A percentile compares a stretch with the other conserved stretches of the same genome.
These are phyloP conservation scores for Dicrostonyx torquatus DNA, from an alignment of 2,797 vertebrate species.

Conservation along the genomic window DNA sequence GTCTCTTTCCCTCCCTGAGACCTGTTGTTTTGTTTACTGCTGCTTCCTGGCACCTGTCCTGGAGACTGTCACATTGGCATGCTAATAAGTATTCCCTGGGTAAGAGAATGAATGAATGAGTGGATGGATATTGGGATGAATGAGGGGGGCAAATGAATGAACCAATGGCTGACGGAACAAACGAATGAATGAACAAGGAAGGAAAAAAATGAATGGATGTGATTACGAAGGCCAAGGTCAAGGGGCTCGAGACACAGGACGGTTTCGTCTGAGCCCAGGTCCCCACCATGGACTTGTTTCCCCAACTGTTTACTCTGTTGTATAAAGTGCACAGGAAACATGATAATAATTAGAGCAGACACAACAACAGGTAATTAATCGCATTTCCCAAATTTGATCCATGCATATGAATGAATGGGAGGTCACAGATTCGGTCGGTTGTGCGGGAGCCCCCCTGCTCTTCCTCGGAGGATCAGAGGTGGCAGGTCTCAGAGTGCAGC, in stretches of 20 bases:
- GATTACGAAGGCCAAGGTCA: not conserved
- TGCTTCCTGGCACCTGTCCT: slow-evolving; percentile 67
- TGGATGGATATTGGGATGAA: not conserved
- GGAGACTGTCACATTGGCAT: slow-evolving; percentile 33
- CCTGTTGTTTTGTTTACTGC: slow-evolving; percentile 42
- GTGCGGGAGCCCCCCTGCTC: not conserved
- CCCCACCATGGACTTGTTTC: slow-evolving; percentile 30
- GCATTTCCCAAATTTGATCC: slow-evolving; percentile 72
- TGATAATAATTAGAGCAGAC: slow-evolving; percentile 72
- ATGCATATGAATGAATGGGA: slow-evolving; percentile 71
- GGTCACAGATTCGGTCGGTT: slow-evolving; percentile 19
- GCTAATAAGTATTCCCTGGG: not conserved
- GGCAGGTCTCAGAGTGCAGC: not conserved
- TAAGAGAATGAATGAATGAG: slow-evolving; percentile 20
- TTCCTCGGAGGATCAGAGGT: not conserved
- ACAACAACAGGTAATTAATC: slow-evolving; percentile 75
- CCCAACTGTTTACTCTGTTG: slow-evolving; percentile 62
- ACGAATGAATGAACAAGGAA: not conserved
- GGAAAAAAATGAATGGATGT: not conserved
- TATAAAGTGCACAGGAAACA: slow-evolving; percentile 59
- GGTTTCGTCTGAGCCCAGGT: not conserved
- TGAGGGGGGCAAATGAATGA: not conserved
- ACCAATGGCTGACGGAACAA: not conserved
- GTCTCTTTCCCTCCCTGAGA: not conserved
- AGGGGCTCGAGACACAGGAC: not conserved